These are phyloP conservation scores for Ameiurus melas DNA, from an alignment of 2,113 vertebrate species.

Conservation along the genomic window DNA sequence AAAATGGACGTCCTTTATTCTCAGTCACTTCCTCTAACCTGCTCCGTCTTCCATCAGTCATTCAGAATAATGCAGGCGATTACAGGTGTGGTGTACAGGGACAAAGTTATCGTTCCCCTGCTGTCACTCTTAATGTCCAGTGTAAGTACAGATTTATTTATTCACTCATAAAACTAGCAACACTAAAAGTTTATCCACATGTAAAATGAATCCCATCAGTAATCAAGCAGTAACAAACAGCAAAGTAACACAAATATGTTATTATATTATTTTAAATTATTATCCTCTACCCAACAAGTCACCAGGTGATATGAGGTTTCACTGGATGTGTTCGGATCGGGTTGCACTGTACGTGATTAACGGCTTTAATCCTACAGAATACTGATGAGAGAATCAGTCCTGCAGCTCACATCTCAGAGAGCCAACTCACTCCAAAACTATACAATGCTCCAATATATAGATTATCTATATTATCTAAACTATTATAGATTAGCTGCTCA, in stretches of 20 bases:
- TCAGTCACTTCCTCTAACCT: background rate
- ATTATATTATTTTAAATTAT: background rate
- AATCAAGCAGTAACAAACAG: background rate
- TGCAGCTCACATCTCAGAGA: too few species aligned
- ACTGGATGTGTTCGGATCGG: background rate
- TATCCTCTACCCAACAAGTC: background rate
- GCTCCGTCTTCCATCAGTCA: background rate
- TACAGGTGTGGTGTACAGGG: conserved; percentile 9
- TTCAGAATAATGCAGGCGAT: background rate
- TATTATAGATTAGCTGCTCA: too few species aligned
- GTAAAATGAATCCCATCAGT: background rate
- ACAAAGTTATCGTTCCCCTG: conserved; percentile 6
- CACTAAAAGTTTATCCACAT: background rate
- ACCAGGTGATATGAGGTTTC: background rate
- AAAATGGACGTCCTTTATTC: background rate
- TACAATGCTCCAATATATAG: too few species aligned
- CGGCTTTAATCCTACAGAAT: background rate
- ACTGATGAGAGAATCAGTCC: too few species aligned
- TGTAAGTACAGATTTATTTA: background rate
- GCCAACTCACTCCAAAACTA: too few species aligned
- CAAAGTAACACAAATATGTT: background rate
- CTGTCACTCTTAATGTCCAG: conserved; percentile 28
- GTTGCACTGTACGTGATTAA: background rate
- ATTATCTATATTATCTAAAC: too few species aligned
- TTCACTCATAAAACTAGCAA: background rate